Base-by-base conservation (phyloP, 1,140 invertebrate species). In the Drosophila miranda region DNA sequence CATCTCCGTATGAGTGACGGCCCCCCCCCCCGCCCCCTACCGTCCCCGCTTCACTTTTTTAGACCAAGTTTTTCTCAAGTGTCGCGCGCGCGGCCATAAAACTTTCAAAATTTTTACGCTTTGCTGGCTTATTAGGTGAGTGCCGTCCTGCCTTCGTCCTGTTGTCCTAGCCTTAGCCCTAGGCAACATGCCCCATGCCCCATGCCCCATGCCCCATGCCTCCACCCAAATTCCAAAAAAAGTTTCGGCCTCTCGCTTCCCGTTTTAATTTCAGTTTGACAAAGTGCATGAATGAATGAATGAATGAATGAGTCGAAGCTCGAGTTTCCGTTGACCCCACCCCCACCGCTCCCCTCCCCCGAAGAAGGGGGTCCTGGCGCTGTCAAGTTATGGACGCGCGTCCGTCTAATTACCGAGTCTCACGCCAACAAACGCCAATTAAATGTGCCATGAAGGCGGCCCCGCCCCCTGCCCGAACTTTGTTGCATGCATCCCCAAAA, bases 101-200 rank as follows among this genome's bases (percentile, higher is more conserved):
- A 75, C 73, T 75, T 75, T 75, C 51, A 41, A 46, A 75, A 60
- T 75, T 57, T 61, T 67, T 75, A 75, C 73, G 73, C 73, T 75
- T 44, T 57, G 49, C 74, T 75, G 72, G 63, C 74, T 76, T 76
- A 76, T 76, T 76, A 76, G 74, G 74, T 76, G 63, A 76, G 74
- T 76, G 74, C 57, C 42, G 51, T 50, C 54, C 67, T 60, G 67
- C 67, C 30, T 9, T 34, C 30, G 9, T 11, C 9, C 68, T 60
- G 68, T 59, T 76, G 74, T 51, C 28, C 34, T 53, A 16, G 30
- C 43, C 67, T 19, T n/a, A 19, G 14, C n/a, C 38, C 42, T 3
- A 26, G 14, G 14, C 43, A 45, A 57, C 53, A 44, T 44, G 21
- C 7, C 45, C 11, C 9, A 6, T 7, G 19, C 19, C n/a, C 38